Percentiles rank a stretch among this genome's conserved stretches.
Evolutionary conservation across 2,113 vertebrate species (phyloP).

Genomic region (Aspidoscelis tigris): DNA sequence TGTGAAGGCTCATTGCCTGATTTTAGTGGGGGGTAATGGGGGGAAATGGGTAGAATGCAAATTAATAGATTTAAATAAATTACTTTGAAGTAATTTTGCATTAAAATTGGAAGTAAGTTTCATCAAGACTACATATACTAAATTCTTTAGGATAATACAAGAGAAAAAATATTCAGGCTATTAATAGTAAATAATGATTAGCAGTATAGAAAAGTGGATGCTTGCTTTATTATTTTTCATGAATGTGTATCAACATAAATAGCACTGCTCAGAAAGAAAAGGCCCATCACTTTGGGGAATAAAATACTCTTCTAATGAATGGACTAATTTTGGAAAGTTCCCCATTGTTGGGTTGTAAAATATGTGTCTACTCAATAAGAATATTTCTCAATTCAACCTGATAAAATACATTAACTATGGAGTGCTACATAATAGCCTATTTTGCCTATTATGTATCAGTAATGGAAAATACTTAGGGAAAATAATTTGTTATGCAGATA

Average conservation of each 20-base stretch:
- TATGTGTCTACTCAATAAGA: constrained; percentile 18
- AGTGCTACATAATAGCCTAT: constrained; percentile 6
- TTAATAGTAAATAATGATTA: neutral
- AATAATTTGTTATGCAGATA: constrained; percentile 1
- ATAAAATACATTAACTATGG: constrained; percentile 12
- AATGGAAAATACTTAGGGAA: constrained; percentile 16
- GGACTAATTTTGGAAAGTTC: neutral
- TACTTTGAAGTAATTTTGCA: too few species aligned
- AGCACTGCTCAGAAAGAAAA: neutral
- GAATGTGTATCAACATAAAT: neutral
- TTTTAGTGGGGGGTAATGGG: too few species aligned
- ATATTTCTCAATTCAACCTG: neutral
- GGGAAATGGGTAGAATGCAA: neutral
- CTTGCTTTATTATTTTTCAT: neutral
- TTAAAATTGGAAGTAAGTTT: neutral
- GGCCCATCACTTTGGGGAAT: neutral
- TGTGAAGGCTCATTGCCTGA: too few species aligned
- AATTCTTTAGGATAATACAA: neutral
- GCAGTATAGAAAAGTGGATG: neutral
- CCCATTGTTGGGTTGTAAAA: constrained; percentile 14
- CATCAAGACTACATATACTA: neutral
- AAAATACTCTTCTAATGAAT: neutral
- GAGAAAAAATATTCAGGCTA: neutral
- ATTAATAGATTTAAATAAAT: neutral
- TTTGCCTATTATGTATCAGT: constrained; percentile 21